Conservation (phyloP, 2,113 vertebrate species). For the Aspiorhynchus laticeps region DNA sequence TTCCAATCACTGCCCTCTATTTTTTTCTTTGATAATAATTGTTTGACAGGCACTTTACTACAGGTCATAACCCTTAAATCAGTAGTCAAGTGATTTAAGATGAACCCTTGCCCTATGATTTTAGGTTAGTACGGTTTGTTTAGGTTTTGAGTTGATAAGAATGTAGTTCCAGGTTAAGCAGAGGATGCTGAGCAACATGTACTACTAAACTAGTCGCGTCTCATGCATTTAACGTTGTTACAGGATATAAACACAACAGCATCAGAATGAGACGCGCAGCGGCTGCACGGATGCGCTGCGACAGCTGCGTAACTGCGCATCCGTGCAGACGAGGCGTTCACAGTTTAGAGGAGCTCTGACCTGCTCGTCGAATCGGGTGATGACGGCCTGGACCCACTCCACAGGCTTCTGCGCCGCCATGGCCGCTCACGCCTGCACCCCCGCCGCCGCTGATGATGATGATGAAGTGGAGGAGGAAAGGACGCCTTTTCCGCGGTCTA, state of each 20-base stretch:
- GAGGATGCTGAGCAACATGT: constrained; percentile 17
- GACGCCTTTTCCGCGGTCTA: constrained; percentile 48
- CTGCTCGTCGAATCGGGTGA: constrained; percentile 95
- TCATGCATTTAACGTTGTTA: neutral
- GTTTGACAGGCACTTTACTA: neutral
- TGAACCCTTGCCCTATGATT: neutral
- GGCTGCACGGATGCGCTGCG: neutral
- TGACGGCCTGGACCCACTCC: constrained; percentile 96
- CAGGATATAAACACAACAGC: constrained; percentile 4
- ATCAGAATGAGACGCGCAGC: neutral
- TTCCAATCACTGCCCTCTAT: neutral
- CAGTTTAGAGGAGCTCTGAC: constrained; percentile 71
- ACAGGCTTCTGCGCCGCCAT: constrained; percentile 92
- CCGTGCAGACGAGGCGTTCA: constrained; percentile 22
- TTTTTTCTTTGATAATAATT: neutral
- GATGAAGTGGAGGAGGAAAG: constrained; percentile 38
- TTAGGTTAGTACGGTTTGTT: neutral
- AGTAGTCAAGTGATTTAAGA: neutral
- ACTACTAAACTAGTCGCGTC: neutral
- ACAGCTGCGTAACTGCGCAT: neutral
- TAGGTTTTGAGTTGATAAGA: neutral
- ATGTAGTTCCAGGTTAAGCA: neutral
- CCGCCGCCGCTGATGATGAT: constrained; percentile 56
- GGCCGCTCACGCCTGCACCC: constrained; percentile 63
- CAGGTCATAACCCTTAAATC: neutral